Evolutionary conservation across 92 coral and sea anemone genomes (phyloP).

Genomic region (Zoanthus sansibaricus): DNA sequence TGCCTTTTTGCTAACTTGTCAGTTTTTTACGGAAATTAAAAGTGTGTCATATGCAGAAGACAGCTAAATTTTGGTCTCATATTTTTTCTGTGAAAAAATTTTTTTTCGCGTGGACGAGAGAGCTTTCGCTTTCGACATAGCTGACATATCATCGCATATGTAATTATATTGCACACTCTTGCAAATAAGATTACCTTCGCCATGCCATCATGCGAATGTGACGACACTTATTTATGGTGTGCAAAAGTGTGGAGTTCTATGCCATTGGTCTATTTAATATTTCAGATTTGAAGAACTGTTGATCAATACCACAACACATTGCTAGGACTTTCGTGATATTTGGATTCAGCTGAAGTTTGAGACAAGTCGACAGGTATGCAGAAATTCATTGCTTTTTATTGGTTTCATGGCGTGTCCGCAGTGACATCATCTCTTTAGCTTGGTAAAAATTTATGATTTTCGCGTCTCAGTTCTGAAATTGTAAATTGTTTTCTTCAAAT

Average conservation of each 20-base stretch:
- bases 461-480: background rate
- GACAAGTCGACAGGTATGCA: conserved; percentile 17
- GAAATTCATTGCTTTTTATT: conserved; percentile 2
- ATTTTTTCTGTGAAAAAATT: background rate
- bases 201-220: conserved; percentile 28
- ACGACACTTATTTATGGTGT: conserved; percentile 6
- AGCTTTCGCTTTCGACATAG: background rate
- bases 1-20: conserved; percentile 23
- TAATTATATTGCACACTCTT: background rate
- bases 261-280: conserved; percentile 16
- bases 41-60: background rate
- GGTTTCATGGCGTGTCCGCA: background rate
- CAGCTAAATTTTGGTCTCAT: background rate
- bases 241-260: background rate
- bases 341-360: background rate
- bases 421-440: conserved; percentile 19
- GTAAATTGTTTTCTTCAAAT: background rate
- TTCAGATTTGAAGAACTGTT: conserved; percentile 3
- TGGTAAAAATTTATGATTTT: background rate
- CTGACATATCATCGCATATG: background rate
- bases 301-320: background rate
- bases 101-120: background rate
- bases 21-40: background rate
- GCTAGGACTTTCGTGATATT: conserved; percentile 1
- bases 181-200: background rate